Conservation (phyloP, 2,113 vertebrate species). For the Rhea americana region DNA sequence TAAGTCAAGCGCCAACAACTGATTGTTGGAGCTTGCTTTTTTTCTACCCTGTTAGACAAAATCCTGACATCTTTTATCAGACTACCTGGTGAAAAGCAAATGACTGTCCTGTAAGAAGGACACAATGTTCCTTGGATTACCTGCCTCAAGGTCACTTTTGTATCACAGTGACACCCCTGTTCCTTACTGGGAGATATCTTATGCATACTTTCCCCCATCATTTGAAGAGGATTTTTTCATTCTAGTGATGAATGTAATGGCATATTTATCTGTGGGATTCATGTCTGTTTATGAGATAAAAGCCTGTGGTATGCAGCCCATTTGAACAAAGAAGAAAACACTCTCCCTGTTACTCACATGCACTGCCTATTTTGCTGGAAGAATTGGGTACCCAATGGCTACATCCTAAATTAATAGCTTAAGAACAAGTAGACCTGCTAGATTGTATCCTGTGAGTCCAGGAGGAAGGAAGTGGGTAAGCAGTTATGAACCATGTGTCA, state of each 20-base stretch:
- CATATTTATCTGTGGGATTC: neutral
- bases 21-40: too few relatives aligned
- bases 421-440: neutral
- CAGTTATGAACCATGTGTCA: neutral
- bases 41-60: too few relatives aligned
- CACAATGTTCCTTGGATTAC: too few relatives aligned
- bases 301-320: neutral
- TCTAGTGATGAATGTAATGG: neutral
- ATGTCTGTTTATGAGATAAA: neutral
- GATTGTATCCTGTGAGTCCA: neutral
- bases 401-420: accelerated
- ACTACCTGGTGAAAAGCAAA: too few relatives aligned
- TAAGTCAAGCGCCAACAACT: too few relatives aligned
- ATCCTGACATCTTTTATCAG: too few relatives aligned
- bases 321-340: neutral
- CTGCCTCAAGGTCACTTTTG: too few relatives aligned
- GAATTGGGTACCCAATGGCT: accelerated
- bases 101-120: too few relatives aligned
- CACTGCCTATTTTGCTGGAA: neutral
- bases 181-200: neutral
- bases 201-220: neutral
- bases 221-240: neutral
- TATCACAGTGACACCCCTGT: neutral
- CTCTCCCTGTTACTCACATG: neutral
- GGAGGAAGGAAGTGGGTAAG: neutral